A percentile compares a stretch with the other conserved stretches of the same genome.
Conservation (phyloP, 2,888 invertebrate genomes). For the Melinaea menophilus region DNA sequence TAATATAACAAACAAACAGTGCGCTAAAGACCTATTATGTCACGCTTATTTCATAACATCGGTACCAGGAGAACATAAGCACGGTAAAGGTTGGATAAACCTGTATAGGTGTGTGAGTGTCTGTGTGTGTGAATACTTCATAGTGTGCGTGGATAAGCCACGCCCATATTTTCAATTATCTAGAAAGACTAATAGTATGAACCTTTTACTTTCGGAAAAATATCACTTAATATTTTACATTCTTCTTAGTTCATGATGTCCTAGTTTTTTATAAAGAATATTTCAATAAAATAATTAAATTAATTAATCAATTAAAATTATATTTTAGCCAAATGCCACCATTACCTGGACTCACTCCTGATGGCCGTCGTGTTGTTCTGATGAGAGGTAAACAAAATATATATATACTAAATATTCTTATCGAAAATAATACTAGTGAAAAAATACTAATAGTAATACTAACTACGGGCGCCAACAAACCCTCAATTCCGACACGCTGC, state of each 20-base stretch:
- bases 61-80: background rate
- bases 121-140: too few relatives aligned
- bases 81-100: too few relatives aligned
- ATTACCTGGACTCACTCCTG: slow-evolving; percentile 87
- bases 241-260: too few relatives aligned
- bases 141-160: too few relatives aligned
- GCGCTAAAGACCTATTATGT: background rate
- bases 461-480: too few relatives aligned
- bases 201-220: too few relatives aligned
- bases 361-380: slow-evolving; percentile 86
- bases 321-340: slow-evolving; percentile 85
- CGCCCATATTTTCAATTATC: too few relatives aligned
- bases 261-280: too few relatives aligned
- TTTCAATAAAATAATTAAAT: background rate
- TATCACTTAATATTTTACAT: too few relatives aligned
- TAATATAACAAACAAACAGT: background rate
- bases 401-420: slow-evolving; percentile 4
- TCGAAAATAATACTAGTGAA: background rate
- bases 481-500: too few relatives aligned
- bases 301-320: background rate
- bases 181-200: too few relatives aligned
- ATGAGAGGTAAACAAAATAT: slow-evolving; percentile 77
- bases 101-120: too few relatives aligned
- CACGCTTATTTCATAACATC: background rate
- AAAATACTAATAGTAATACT: background rate